Percentiles rank a stretch among this genome's conserved stretches.
phyloP scores from a whole-genome alignment of 1,140 invertebrate genomes.

The Aphaenogaster floridana region DNA sequence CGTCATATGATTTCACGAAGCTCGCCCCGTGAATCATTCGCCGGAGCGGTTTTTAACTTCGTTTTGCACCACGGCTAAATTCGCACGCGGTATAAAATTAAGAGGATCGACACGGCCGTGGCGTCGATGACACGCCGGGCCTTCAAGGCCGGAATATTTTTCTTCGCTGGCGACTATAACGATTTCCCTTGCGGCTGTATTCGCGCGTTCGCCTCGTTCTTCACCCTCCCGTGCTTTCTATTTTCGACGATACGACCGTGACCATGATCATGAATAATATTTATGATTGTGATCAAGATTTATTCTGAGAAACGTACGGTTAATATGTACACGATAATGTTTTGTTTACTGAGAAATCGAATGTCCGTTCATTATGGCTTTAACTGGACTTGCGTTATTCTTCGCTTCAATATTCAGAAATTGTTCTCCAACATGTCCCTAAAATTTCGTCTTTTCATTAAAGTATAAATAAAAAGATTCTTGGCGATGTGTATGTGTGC shows the following conservation, averaged over 20 bases:
- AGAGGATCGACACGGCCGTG: not conserved
- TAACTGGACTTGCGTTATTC: not conserved
- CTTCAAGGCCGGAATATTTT: slow-evolving; percentile 20
- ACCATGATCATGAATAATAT: not conserved
- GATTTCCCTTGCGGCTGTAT: not conserved
- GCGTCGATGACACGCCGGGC: not conserved
- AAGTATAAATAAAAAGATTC: not conserved
- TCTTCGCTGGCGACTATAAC: not conserved
- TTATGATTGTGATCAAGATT: not conserved
- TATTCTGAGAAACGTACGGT: not conserved
- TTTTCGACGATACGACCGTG: not conserved
- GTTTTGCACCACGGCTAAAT: not conserved
- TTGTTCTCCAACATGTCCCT: not conserved
- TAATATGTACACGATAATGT: not conserved
- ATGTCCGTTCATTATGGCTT: not conserved
- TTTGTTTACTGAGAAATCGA: not conserved
- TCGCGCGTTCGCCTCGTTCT: not conserved
- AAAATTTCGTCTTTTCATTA: not conserved
- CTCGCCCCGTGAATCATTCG: not conserved
- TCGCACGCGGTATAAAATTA: not conserved
- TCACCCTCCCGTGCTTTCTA: not conserved
- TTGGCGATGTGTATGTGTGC: too few relatives aligned
- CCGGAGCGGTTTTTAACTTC: not conserved
- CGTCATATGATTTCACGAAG: not conserved
- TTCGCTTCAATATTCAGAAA: not conserved